Evolutionary conservation across 2,888 invertebrate species (phyloP), one percentile per base, ranked within the genome.

Genomic region (Seladonia tumulorum): DNA sequence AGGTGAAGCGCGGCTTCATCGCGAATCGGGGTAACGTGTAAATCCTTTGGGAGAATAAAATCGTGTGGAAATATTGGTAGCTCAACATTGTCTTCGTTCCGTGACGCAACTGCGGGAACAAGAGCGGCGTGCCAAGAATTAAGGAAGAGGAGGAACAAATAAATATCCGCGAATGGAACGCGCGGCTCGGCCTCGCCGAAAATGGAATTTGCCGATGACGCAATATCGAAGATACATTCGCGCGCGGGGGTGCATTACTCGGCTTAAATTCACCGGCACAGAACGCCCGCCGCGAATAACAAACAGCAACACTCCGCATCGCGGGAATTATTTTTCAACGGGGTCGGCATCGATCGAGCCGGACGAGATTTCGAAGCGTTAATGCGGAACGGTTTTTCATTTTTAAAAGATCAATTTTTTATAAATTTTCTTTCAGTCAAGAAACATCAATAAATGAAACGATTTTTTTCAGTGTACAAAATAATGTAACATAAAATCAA

Each of bases 191-290:
- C 25, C 49, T 47, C 29, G 25, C 18, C 42, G 60, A 45, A 73
- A 74, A 63, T 76, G 81, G 53, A 82, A 87, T 78, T 80, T 60
- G 60, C 76, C 57, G 75, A 75, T 78, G 82, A 75, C 78, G 82
- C 63, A 82, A 63, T 78, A 78, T 68, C 70, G 77, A 60, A 53
- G 82, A 82, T 84, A 77, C 82, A 78, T 77, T 74, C 35, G 70
- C 35, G 35, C 35, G 35, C 39, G 57, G 29, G 12, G 45, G 22
- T 72, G 47, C 14, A 60, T 74, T 39, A 60, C 45, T 29, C 22
- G 66, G 49, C 57, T 63, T 66, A 63, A 63, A 83, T 79, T 81
- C 71, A 57, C 74, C 60, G 53, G 60, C 70, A 35, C 76, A 35
- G 68, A 79, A 60, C 66, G 75, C 76, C 60, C 71, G 75, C 42